phyloP scores from a whole-genome alignment of 2,797 vertebrate species.

The Tenualosa ilisha region DNA sequence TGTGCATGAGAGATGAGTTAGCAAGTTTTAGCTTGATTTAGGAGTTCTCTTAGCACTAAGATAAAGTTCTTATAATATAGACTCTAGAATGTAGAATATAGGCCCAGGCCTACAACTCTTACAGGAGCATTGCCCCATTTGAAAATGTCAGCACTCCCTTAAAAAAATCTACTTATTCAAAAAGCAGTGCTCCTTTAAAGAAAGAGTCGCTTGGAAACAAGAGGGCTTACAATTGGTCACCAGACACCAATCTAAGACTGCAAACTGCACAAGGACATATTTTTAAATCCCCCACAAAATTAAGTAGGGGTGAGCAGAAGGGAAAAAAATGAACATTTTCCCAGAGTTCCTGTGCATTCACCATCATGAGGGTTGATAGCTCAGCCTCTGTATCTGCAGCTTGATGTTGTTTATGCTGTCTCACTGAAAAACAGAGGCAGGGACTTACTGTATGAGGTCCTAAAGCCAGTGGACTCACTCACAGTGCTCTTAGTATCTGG shows the following conservation, averaged over 20 bases:
- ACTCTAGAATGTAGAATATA: too few relatives aligned
- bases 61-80: too few relatives aligned
- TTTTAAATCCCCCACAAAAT: neutral
- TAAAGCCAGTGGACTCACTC: constrained; percentile 49
- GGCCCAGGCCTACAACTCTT: neutral
- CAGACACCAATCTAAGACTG: neutral
- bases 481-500: constrained; percentile 55
- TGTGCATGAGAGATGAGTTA: too few relatives aligned
- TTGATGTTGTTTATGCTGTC: neutral
- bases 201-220: neutral
- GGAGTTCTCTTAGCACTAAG: too few relatives aligned
- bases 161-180: too few relatives aligned
- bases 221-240: neutral
- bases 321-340: neutral
- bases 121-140: neutral
- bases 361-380: neutral
- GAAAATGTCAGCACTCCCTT: neutral
- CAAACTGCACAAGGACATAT: neutral
- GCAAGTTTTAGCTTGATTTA: too few relatives aligned
- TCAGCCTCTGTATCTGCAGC: neutral
- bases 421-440: neutral
- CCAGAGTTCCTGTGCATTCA: neutral
- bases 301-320: neutral
- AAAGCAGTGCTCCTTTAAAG: neutral
- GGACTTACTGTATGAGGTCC: neutral